phyloP scores from a whole-genome alignment of 1,140 invertebrate genomes.

The Chionoecetes opilio region DNA sequence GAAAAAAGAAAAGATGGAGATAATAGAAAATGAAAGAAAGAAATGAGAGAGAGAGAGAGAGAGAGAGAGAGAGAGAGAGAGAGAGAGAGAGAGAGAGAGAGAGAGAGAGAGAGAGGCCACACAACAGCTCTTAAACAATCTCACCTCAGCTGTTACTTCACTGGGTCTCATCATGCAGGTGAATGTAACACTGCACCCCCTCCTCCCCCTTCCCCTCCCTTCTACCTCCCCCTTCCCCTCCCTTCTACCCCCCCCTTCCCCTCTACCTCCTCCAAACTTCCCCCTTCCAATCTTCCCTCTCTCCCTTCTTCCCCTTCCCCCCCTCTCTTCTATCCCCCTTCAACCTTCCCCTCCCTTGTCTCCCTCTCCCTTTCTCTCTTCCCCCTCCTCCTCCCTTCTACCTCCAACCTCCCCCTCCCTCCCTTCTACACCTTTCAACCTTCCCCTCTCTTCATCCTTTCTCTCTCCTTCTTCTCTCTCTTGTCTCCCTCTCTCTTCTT shows the following conservation, averaged over 20 bases:
- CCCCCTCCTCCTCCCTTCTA: too few species aligned
- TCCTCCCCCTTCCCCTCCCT: not conserved
- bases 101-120: conserved; percentile 18
- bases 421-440: too few species aligned
- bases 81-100: conserved; percentile 50
- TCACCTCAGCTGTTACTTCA: not conserved
- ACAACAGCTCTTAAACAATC: too few species aligned
- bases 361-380: not conserved
- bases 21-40: not conserved
- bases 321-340: too few species aligned
- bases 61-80: conserved; percentile 47
- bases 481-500: not conserved
- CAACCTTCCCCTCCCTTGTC: not conserved
- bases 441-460: not conserved
- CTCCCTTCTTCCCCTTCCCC: too few species aligned
- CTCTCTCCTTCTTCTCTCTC: not conserved
- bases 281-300: too few species aligned
- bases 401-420: too few species aligned
- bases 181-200: not conserved
- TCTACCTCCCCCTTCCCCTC: not conserved
- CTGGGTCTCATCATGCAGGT: not conserved
- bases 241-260: too few species aligned
- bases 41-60: conserved; percentile 17
- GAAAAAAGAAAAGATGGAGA: too few species aligned
- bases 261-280: too few species aligned